Base-by-base conservation (phyloP, 2,888 invertebrate species). In the Timandra comae region DNA sequence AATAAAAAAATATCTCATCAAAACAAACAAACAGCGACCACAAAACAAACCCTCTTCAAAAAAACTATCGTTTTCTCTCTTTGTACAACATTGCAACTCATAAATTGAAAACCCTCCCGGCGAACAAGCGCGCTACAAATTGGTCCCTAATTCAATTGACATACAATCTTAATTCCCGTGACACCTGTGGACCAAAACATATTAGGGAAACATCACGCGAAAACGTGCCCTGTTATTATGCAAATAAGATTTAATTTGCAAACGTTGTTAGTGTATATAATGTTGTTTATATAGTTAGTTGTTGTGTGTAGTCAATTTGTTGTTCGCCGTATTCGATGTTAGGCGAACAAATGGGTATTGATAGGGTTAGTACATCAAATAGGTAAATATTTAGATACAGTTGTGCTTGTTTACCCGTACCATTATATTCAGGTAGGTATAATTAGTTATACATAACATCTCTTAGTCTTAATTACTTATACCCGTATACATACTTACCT, bases 271-370 rank as follows among this genome's bases (percentile, higher is more conserved):
- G 16, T 20, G 1, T 19, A 9, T 20, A 48, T 54, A 51, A 45
- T 41, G 46, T 42, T 41, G 48, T 50, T 56, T 50, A 53, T 51
- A 33, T 41, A 45, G 45, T 36, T 46, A 37, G 55, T 57, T 60
- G 53, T 52, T 49, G n/a, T 49, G 32, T 38, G 45, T 43, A 46
- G 46, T 53, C 46, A 52, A 50, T 52, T 41, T 42, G 37, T 38
- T 50, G 48, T 47, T 47, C 24, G 24, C 4, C 11, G 24, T 6
- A 24, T 9, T n/a, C 7, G 11, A 10, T 24, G 24, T 24, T 24
- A 10, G 11, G 9, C 22, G 9, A n/a, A n/a, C n/a, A n/a, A n/a
- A n/a, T n/a, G n/a, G n/a, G n/a, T n/a, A n/a, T n/a, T n/a, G n/a
- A n/a, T n/a, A n/a, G n/a, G n/a, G n/a, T n/a, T n/a, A n/a, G n/a